Evolutionary conservation across 2,113 vertebrate species (phyloP).

Genomic region (Cyanistes caeruleus): DNA sequence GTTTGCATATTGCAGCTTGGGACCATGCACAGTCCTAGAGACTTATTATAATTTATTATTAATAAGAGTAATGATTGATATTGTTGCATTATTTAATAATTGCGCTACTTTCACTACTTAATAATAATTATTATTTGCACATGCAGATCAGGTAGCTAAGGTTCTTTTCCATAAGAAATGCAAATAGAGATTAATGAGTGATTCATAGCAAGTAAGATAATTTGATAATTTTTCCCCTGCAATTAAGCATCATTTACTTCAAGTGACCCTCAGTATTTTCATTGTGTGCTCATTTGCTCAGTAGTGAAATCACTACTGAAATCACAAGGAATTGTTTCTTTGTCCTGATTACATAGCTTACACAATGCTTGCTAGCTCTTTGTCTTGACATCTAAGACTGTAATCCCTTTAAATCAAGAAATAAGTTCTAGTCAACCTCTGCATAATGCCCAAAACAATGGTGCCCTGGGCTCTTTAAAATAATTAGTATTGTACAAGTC

Average conservation of each 20-base stretch:
- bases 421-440: neutral
- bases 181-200: conserved; percentile 62
- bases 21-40: neutral
- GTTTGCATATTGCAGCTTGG: conserved; percentile 9
- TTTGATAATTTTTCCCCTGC: conserved; percentile 31
- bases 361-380: neutral
- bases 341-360: neutral
- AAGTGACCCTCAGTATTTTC: neutral
- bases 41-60: conserved; percentile 57
- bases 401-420: neutral
- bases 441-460: neutral
- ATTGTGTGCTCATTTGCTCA: neutral
- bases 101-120: conserved; percentile 47
- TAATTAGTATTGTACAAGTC: neutral
- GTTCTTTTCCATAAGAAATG: conserved; percentile 42
- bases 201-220: conserved; percentile 40
- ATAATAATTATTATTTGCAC: conserved; percentile 62
- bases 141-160: conserved; percentile 49
- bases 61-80: conserved; percentile 59
- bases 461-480: neutral
- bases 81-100: conserved; percentile 70
- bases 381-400: neutral
- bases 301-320: conserved; percentile 39
- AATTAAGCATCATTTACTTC: conserved; percentile 31
- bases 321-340: conserved; percentile 20